Conservation (phyloP, 2,113 vertebrate genomes). For the Cettia cetti region DNA sequence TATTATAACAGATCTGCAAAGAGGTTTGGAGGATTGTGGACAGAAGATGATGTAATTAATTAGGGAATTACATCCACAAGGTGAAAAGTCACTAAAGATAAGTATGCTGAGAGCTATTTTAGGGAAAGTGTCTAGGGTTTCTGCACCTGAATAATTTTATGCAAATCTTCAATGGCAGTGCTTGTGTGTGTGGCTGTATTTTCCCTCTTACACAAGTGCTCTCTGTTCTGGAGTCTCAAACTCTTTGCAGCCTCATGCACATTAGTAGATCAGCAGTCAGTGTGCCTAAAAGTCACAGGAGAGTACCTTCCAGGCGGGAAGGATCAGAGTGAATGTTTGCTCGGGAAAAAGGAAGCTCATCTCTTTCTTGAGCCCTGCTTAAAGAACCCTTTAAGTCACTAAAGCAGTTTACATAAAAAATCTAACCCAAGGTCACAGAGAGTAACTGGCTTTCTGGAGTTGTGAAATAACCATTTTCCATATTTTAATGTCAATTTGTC, state of each 20-base stretch:
- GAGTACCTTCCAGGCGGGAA: not conserved
- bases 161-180: not conserved
- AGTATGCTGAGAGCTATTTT: not conserved
- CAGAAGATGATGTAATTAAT: slow-evolving; percentile 30
- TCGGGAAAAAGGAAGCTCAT: not conserved
- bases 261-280: not conserved
- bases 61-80: slow-evolving; percentile 30
- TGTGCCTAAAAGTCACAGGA: not conserved
- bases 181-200: not conserved
- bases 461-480: not conserved
- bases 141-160: not conserved
- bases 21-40: slow-evolving; percentile 7
- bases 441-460: not conserved
- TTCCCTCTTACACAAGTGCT: not conserved
- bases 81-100: slow-evolving; percentile 16
- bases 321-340: not conserved
- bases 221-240: not conserved
- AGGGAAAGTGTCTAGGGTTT: not conserved
- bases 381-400: not conserved
- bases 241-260: not conserved
- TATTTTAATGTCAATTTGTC: not conserved
- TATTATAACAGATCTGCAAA: not conserved
- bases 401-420: not conserved
- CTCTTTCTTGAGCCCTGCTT: not conserved
- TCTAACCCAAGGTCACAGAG: not conserved